Evolutionary conservation across 35 echinoderm and acorn worm species (phyloP).

Genomic region (Patiria miniata): DNA sequence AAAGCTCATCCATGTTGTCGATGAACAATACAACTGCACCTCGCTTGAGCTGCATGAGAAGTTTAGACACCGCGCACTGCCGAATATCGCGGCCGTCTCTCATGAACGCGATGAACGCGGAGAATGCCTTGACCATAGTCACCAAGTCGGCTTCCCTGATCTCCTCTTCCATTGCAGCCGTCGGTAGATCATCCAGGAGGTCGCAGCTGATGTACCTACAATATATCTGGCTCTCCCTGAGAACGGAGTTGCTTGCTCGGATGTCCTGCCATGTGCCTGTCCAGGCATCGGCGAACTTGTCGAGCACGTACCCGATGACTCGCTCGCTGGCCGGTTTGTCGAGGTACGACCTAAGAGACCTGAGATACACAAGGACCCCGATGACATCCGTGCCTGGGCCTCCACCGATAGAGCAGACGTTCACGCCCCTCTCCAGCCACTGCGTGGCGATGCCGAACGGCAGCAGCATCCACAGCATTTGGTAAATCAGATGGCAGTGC

Average conservation of each 20-base stretch:
- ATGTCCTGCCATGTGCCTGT: neutral
- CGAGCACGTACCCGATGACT: neutral
- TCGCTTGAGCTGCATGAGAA: constrained; percentile 7
- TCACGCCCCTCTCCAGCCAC: neutral
- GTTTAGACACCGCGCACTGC: constrained; percentile 1
- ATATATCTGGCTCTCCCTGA: neutral
- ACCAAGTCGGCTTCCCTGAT: constrained; percentile 8
- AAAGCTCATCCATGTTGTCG: neutral
- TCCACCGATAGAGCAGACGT: constrained; percentile 4
- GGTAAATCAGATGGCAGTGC: constrained; percentile 2
- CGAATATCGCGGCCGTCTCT: neutral
- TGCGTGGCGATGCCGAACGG: neutral
- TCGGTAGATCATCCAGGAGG: neutral
- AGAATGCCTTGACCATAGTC: neutral
- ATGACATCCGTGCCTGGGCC: constrained; percentile 11
- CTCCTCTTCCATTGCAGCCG: neutral
- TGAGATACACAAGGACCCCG: neutral
- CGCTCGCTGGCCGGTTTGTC: neutral
- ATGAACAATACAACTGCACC: neutral
- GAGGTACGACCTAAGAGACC: neutral
- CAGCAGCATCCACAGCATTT: neutral
- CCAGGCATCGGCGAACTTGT: neutral
- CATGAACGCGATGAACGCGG: neutral
- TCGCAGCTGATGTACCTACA: neutral
- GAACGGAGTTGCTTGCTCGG: neutral